Conservation (phyloP, 2,888 invertebrate species). For the Ctena decussata region DNA sequence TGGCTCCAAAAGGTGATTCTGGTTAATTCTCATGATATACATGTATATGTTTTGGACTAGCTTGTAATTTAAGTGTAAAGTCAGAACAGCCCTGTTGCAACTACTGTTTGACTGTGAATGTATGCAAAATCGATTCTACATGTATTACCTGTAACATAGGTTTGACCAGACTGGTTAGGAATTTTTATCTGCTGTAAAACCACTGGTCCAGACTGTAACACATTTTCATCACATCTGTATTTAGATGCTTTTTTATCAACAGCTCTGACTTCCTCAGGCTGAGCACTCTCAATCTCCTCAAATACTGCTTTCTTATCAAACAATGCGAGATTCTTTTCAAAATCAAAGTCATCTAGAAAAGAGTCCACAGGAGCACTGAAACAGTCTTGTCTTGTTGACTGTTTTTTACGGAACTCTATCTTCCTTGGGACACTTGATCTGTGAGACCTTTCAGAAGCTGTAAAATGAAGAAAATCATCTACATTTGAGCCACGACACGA, state of each 20-base stretch:
- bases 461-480: too few species aligned
- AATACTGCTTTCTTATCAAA: conserved; percentile 95
- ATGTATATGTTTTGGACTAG: too few species aligned
- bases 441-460: conserved; percentile 64
- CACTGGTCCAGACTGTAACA: conserved; percentile 91
- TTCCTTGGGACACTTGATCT: conserved; percentile 87
- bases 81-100: too few species aligned
- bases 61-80: too few species aligned
- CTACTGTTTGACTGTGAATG: too few species aligned
- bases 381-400: conserved; percentile 89
- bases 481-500: too few species aligned
- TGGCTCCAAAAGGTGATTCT: too few species aligned
- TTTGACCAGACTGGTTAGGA: conserved; percentile 89
- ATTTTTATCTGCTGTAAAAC: conserved; percentile 91
- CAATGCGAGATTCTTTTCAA: conserved; percentile 96
- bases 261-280: conserved; percentile 69
- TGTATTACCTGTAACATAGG: conserved; percentile 91
- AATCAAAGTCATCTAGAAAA: conserved; percentile 94
- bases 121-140: too few species aligned
- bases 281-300: conserved; percentile 90
- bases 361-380: conserved; percentile 92
- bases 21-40: too few species aligned
- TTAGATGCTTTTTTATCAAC: conserved; percentile 86
- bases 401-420: conserved; percentile 89
- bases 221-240: conserved; percentile 95